phyloP scores from a whole-genome alignment of 2,113 vertebrate species.

The Phrynosoma blainvillii region DNA sequence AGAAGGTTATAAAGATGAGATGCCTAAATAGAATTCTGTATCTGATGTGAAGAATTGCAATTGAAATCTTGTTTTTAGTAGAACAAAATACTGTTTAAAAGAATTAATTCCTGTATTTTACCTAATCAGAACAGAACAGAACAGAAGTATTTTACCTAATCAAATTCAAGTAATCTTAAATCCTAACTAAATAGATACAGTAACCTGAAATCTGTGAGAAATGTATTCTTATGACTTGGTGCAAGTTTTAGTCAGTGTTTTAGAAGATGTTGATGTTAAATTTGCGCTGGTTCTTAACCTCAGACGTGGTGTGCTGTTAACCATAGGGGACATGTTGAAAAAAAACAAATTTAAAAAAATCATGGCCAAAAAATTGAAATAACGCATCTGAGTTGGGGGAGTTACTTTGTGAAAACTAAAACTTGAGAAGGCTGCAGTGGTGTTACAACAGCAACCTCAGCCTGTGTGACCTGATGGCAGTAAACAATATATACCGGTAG shows the following conservation, averaged over 20 bases:
- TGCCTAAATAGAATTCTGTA: not conserved
- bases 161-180: not conserved
- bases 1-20: not conserved
- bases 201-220: not conserved
- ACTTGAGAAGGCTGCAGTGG: not conserved
- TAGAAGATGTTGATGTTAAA: not conserved
- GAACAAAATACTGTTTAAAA: not conserved
- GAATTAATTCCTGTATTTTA: not conserved
- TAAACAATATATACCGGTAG: slow-evolving; percentile 14
- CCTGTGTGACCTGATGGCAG: not conserved
- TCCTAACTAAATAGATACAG: not conserved
- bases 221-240: not conserved
- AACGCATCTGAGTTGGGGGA: not conserved
- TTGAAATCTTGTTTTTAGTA: not conserved
- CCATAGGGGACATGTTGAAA: not conserved
- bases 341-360: not conserved
- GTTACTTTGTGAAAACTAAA: not conserved
- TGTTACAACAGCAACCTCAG: not conserved
- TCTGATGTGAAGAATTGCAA: not conserved
- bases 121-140: no score
- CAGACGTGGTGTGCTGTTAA: not conserved
- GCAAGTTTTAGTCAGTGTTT: not conserved
- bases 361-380: not conserved
- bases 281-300: not conserved
- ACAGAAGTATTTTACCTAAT: not conserved